phyloP scores from a whole-genome alignment of 1,140 invertebrate species.

The Euwallacea similis region DNA sequence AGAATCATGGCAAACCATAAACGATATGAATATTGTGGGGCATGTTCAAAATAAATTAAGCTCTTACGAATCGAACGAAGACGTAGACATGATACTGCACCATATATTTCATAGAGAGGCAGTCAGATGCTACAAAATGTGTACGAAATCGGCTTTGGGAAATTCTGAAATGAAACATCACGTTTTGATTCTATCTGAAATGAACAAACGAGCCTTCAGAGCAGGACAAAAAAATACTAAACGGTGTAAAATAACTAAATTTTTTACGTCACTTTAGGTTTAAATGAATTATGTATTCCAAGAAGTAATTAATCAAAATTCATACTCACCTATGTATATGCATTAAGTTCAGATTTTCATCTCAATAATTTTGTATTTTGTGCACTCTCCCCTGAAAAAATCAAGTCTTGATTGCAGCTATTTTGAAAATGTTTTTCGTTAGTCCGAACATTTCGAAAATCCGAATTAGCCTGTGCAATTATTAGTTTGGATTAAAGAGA shows the following conservation, averaged over 20 bases:
- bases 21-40: constrained; percentile 5
- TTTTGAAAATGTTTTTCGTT: too few species aligned
- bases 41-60: constrained; percentile 5
- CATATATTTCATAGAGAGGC: background rate
- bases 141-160: background rate
- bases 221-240: background rate
- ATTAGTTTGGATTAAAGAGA: too few species aligned
- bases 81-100: background rate
- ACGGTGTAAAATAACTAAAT: background rate
- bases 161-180: constrained; percentile 2
- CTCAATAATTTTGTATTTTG: too few species aligned
- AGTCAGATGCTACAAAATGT: background rate
- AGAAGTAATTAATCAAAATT: too few species aligned
- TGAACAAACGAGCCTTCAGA: background rate
- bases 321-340: too few species aligned
- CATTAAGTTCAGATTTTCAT: too few species aligned
- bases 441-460: too few species aligned
- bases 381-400: too few species aligned
- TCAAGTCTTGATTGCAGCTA: too few species aligned
- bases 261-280: constrained; percentile 5
- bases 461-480: too few species aligned
- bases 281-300: too few species aligned
- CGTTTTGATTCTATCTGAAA: background rate
- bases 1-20: background rate
- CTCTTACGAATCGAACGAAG: background rate